Evolutionary conservation across 2,113 vertebrate species (phyloP).

Genomic region (Cariama cristata): DNA sequence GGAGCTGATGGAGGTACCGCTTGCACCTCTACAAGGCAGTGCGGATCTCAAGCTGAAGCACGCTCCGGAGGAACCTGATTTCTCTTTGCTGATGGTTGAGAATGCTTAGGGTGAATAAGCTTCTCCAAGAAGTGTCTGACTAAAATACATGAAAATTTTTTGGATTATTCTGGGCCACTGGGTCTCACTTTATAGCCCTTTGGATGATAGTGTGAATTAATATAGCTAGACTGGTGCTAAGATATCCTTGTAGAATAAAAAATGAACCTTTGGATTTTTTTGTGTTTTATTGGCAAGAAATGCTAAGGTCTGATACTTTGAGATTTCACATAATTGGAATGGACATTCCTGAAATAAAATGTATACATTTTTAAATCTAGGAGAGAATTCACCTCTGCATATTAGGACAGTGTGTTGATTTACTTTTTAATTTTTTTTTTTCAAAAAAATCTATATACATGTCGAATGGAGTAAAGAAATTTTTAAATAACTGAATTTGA

Average conservation of each 20-base stretch:
- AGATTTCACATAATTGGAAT: not conserved
- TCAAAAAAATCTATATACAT: not conserved
- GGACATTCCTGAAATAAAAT: not conserved
- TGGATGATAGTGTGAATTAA: not conserved
- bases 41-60: not conserved
- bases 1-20: not conserved
- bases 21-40: not conserved
- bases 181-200: not conserved
- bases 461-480: not conserved
- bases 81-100: not conserved
- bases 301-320: not conserved
- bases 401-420: not conserved
- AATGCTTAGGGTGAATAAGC: accelerated
- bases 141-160: not conserved
- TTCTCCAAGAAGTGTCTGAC: not conserved
- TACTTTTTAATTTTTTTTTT: not conserved
- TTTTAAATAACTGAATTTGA: not conserved
- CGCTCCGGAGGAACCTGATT: not conserved
- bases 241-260: not conserved
- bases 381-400: not conserved
- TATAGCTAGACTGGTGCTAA: not conserved
- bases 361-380: not conserved
- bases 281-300: not conserved
- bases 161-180: not conserved
- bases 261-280: not conserved